Conservation (phyloP, 2,888 invertebrate genomes). For the Dexiosoma caninum region DNA sequence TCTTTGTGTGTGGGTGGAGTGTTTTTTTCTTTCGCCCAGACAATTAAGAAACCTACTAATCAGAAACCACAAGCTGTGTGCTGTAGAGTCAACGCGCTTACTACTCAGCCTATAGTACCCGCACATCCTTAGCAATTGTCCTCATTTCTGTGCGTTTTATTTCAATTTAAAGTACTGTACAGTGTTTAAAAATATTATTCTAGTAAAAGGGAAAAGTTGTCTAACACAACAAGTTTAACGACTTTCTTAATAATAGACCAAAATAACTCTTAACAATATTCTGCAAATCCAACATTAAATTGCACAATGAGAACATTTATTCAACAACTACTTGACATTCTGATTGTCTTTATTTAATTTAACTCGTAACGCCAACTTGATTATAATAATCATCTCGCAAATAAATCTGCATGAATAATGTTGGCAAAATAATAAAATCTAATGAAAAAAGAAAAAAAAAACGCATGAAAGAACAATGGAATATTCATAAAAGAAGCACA, state of each 20-base stretch:
- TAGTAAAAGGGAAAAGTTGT: too few relatives aligned
- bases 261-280: not conserved
- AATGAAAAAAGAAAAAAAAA: not conserved
- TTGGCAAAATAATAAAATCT: not conserved
- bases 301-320: conserved; percentile 18
- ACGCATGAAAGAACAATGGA: conserved; percentile 6
- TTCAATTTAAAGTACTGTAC: too few relatives aligned
- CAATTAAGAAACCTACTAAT: too few relatives aligned
- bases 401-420: conserved; percentile 12
- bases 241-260: not conserved
- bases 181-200: too few relatives aligned
- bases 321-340: conserved; percentile 29
- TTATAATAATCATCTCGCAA: conserved; percentile 30
- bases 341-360: conserved; percentile 12
- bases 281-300: not conserved
- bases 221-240: too few relatives aligned
- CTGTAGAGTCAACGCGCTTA: too few relatives aligned
- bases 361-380: conserved; percentile 24
- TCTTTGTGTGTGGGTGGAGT: too few relatives aligned
- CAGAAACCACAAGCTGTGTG: too few relatives aligned
- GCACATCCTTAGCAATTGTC: too few relatives aligned
- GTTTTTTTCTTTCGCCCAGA: too few relatives aligned
- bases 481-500: not conserved
- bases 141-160: too few relatives aligned
- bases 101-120: too few relatives aligned